phyloP scores from a whole-genome alignment of 1,140 invertebrate genomes.

The Probaryconus sp. region DNA sequence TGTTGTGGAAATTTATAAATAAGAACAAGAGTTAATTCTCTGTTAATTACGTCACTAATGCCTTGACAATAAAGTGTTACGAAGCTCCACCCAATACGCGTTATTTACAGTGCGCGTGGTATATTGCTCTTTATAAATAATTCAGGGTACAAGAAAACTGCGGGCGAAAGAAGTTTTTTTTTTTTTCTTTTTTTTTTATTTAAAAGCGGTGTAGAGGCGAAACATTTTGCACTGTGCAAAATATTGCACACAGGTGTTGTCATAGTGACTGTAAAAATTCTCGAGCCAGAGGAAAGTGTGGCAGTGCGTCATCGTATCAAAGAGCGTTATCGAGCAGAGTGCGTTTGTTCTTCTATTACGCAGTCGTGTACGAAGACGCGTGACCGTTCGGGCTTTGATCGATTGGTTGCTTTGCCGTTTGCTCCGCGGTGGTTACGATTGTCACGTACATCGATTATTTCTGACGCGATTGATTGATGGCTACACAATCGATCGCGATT shows the following conservation, averaged over 20 bases:
- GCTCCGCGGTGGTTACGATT: conserved; percentile 51
- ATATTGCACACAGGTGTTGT: neutral
- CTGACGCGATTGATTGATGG: conserved; percentile 62
- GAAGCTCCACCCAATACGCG: too few relatives aligned
- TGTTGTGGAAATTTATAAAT: too few relatives aligned
- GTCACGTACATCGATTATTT: conserved; percentile 61
- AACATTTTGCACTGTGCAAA: neutral
- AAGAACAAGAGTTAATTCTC: too few relatives aligned
- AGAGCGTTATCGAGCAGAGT: conserved; percentile 33
- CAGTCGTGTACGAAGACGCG: conserved; percentile 56
- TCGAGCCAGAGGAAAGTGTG: neutral
- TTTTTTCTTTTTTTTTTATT: too few relatives aligned
- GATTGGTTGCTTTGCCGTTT: conserved; percentile 59
- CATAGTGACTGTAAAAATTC: neutral
- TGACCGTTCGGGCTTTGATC: conserved; percentile 61
- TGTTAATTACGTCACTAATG: too few relatives aligned
- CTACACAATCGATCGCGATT: conserved; percentile 58
- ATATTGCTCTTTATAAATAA: conserved; percentile 5
- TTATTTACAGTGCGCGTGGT: neutral
- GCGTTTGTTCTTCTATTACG: conserved; percentile 56
- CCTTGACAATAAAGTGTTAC: too few relatives aligned
- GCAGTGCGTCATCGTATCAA: conserved; percentile 24
- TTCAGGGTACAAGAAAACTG: neutral
- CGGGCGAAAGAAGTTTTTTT: neutral
- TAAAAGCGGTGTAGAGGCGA: neutral